These are phyloP conservation scores for Aspidiotus rigidus DNA, from an alignment of 2,888 invertebrate species.

Conservation along the genomic window DNA sequence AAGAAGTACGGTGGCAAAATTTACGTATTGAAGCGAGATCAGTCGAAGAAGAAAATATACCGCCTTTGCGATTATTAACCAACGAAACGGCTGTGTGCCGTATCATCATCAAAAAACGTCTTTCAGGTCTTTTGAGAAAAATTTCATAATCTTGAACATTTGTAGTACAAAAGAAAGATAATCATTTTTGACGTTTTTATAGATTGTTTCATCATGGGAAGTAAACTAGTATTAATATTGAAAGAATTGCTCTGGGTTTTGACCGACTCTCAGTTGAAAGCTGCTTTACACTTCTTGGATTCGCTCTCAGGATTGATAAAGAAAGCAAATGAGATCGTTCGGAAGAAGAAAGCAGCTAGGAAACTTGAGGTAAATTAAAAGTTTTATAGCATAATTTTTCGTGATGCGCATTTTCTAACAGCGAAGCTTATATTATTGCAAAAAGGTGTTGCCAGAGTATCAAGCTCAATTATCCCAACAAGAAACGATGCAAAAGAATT, in stretches of 20 bases:
- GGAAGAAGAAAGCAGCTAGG: slow-evolving; percentile 71
- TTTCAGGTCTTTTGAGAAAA: slow-evolving; percentile 55
- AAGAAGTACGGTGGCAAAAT: slow-evolving; percentile 95
- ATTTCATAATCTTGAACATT: not conserved
- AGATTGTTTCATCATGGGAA: slow-evolving; percentile 91
- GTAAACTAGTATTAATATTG: slow-evolving; percentile 79
- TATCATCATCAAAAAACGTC: slow-evolving; percentile 88
- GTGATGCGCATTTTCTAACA: too few species aligned
- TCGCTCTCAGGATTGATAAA: slow-evolving; percentile 74
- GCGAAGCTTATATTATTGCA: slow-evolving; percentile 11
- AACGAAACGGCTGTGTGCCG: slow-evolving; percentile 85
- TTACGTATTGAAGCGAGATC: slow-evolving; percentile 90
- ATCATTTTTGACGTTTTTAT: slow-evolving; percentile 39
- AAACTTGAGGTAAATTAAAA: slow-evolving; percentile 58
- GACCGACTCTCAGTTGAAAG: slow-evolving; percentile 90
- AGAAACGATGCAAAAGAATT: slow-evolving; percentile 44
- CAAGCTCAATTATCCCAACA: slow-evolving; percentile 60
- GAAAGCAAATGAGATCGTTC: slow-evolving; percentile 66
- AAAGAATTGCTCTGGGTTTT: slow-evolving; percentile 96
- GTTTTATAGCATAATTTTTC: not conserved
- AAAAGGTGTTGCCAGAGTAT: slow-evolving; percentile 60
- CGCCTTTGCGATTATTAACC: slow-evolving; percentile 82
- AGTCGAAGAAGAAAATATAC: slow-evolving; percentile 62
- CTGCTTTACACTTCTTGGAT: slow-evolving; percentile 80
- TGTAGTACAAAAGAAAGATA: not conserved